Evolutionary conservation across 1,140 invertebrate species (phyloP).

Genomic region (Melitaea cinxia): DNA sequence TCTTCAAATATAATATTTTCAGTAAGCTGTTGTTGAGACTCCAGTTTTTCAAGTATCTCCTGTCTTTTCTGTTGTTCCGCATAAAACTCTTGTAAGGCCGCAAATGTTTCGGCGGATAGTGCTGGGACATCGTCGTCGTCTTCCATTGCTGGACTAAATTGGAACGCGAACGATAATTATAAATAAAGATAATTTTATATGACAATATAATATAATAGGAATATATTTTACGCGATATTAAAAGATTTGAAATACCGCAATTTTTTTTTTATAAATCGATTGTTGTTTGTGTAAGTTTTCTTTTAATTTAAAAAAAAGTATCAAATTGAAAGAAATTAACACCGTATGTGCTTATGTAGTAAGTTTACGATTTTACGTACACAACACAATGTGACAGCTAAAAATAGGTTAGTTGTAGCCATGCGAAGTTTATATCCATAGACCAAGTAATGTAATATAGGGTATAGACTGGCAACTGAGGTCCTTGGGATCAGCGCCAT

Average conservation of each 20-base stretch:
- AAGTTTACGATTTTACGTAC: constrained; percentile 15
- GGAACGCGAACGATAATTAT: neutral
- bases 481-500: no score
- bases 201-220: no score
- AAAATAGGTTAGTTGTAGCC: constrained; percentile 77
- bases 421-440: no score
- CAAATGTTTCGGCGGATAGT: constrained; percentile 88
- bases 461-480: no score
- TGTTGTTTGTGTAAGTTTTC: neutral
- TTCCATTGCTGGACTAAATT: constrained; percentile 43
- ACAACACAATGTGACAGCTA: constrained; percentile 53
- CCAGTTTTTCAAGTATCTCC: constrained; percentile 77
- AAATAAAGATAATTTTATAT: neutral
- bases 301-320: neutral
- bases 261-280: no score
- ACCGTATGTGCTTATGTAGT: neutral
- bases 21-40: constrained; percentile 71
- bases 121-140: constrained; percentile 86
- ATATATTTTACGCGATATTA: no score
- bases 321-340: neutral
- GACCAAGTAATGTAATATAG: no score
- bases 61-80: constrained; percentile 86
- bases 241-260: no score
- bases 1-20: constrained; percentile 87
- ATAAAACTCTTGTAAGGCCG: constrained; percentile 92